phyloP scores from a whole-genome alignment of 2,797 vertebrate genomes.

The Netta rufina region DNA sequence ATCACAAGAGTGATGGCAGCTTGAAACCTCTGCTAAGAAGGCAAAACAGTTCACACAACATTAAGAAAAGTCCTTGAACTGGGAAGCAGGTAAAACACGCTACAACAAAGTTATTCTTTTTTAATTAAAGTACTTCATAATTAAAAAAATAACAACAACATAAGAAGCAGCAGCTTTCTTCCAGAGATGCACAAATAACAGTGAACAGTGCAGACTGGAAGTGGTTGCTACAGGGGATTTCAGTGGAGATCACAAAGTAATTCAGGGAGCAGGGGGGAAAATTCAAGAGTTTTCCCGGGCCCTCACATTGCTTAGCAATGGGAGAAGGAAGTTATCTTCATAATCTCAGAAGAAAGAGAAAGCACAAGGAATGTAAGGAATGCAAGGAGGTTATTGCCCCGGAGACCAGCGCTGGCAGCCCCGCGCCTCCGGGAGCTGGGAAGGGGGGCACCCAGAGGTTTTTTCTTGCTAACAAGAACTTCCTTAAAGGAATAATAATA shows the following conservation, averaged over 20 bases:
- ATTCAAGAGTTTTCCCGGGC: neutral
- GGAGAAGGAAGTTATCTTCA: slow-evolving; percentile 67
- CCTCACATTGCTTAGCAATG: slow-evolving; percentile 1
- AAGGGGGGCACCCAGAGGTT: slow-evolving; percentile 19
- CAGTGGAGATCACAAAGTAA: neutral
- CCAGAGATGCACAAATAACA: neutral
- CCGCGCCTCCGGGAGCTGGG: neutral
- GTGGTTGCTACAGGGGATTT: neutral
- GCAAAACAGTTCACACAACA: neutral
- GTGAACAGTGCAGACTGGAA: accelerated
- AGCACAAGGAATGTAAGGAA: slow-evolving; percentile 63
- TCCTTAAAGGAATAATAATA: neutral
- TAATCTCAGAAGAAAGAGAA: slow-evolving; percentile 70
- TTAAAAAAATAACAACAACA: neutral
- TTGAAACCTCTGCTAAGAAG: neutral
- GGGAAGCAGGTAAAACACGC: neutral
- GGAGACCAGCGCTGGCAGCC: slow-evolving; percentile 37
- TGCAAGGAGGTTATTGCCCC: slow-evolving; percentile 59
- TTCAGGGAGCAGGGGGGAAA: neutral
- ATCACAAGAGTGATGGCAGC: neutral
- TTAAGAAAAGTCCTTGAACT: neutral
- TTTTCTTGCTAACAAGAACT: slow-evolving; percentile 31
- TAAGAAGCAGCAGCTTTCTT: neutral
- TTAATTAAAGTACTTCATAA: neutral
- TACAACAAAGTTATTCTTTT: neutral